Base-by-base conservation (phyloP, 2,797 vertebrate species). In the Melanogrammus aeglefinus region DNA sequence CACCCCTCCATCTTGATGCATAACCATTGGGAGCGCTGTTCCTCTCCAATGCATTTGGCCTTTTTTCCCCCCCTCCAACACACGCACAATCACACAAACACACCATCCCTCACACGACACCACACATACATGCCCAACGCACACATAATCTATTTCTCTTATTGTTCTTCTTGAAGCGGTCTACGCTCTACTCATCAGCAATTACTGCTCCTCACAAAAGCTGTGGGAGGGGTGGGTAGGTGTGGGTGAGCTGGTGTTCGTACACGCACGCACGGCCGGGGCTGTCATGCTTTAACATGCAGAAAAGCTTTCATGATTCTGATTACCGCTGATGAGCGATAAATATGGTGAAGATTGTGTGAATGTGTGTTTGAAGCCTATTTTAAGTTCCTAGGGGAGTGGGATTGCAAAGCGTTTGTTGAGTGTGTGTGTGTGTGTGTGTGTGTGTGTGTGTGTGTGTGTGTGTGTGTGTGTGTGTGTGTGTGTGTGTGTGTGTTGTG, bases 231-330 rank as follows among this genome's bases (percentile, higher is more conserved):
- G 84, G 6, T 6, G 7, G 0, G 75, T 75, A 77, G 18, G 77
- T 80, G 78, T 70, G 79, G 13, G 74, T 77, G 78, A 39, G 81
- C 4, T 75, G 73, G 84, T 74, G 81, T 0, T 78, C 51, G 83
- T 0, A 51, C 44, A 47, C 10, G 44, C 12, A 18, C 47, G 16
- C 47, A 51, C 12, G 27, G 51, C 66, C n/a, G 21, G 84, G 82
- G 88, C 86, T 90, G 85, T 90, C 84, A 86, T 79, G 90, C 87
- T 91, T 90, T 90, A 89, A 92, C 90, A 89, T 88, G 90, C 90
- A 88, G 91, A 91, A 90, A 92, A 91, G 86, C 91, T 93, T 92
- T 94, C 88, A 90, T 84, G 85, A 86, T 90, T 90, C 87, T 92
- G 92, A 92, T 93, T 90, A 91, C 79, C 4, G 82, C 86, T 89